phyloP scores from a whole-genome alignment of 2,113 vertebrate species.

The Lamprologus callipterus region DNA sequence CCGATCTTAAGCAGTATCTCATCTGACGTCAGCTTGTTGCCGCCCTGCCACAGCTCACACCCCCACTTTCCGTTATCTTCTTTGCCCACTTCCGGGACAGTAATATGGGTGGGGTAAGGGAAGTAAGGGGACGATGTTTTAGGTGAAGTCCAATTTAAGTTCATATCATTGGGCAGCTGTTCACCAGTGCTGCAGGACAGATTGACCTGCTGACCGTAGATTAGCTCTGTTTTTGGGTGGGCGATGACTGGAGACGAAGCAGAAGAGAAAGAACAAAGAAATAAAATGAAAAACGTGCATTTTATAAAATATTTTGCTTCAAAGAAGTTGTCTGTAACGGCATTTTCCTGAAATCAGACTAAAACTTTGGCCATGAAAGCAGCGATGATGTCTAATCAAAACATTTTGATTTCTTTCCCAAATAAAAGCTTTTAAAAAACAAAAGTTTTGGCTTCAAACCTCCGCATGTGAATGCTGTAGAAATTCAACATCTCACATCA shows the following conservation, averaged over 20 bases:
- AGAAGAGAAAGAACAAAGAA: not conserved
- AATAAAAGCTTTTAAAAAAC: not conserved
- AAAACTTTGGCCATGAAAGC: not conserved
- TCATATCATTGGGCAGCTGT: not conserved
- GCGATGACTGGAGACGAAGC: slow-evolving; percentile 13
- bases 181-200: slow-evolving; percentile 52
- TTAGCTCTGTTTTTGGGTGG: not conserved
- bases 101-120: not conserved
- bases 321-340: not conserved
- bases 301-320: not conserved
- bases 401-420: not conserved
- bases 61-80: slow-evolving; percentile 37
- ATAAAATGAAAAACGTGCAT: not conserved
- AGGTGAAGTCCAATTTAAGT: slow-evolving; percentile 48
- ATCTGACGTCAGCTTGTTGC: not conserved
- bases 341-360: not conserved
- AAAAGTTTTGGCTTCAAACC: not conserved
- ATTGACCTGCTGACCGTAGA: slow-evolving; percentile 50
- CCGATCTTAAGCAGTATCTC: slow-evolving; percentile 47
- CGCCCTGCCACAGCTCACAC: slow-evolving; percentile 37
- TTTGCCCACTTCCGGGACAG: not conserved
- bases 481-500: not conserved
- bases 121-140: fast-evolving
- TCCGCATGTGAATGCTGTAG: not conserved
- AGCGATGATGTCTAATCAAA: fast-evolving